Percentiles rank a stretch among this genome's conserved stretches.
phyloP scores from a whole-genome alignment of 2,888 invertebrate genomes.

The Polylopha cassiicola region DNA sequence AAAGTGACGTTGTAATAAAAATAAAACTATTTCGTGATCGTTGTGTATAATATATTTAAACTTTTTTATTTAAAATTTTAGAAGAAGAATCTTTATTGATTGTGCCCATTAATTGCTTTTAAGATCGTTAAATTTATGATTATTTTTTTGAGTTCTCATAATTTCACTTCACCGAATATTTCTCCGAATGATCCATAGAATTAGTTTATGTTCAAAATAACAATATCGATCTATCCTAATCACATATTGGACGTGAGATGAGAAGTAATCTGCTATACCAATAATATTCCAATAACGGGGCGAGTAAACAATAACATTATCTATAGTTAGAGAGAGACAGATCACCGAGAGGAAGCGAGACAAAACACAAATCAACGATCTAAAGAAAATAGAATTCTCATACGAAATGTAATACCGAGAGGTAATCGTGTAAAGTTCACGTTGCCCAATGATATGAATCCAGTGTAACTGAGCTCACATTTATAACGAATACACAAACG shows the following conservation, averaged over 20 bases:
- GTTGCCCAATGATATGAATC: constrained; percentile 64
- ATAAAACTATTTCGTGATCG: no score
- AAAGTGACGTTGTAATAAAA: no score
- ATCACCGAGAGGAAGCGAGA: constrained; percentile 39
- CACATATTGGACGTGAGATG: constrained; percentile 51
- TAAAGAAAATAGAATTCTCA: constrained; percentile 75
- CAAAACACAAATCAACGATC: constrained; percentile 51
- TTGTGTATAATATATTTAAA: no score
- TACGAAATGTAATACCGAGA: constrained; percentile 69
- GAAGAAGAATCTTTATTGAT: no score
- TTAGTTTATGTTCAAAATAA: constrained; percentile 1
- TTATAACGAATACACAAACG: no score
- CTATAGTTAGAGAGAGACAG: constrained; percentile 49
- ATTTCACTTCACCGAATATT: no score
- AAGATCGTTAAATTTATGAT: no score
- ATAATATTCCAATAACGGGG: constrained; percentile 58
- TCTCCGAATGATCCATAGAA: neutral
- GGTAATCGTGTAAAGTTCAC: constrained; percentile 76
- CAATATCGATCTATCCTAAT: constrained; percentile 27
- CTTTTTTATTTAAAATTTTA: no score
- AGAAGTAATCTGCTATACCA: constrained; percentile 54
- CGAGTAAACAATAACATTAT: constrained; percentile 72
- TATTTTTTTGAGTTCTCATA: no score
- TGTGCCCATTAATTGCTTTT: no score
- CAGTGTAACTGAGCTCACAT: no score